phyloP scores from a whole-genome alignment of 2,888 invertebrate species.

The Eupithecia insigniata region DNA sequence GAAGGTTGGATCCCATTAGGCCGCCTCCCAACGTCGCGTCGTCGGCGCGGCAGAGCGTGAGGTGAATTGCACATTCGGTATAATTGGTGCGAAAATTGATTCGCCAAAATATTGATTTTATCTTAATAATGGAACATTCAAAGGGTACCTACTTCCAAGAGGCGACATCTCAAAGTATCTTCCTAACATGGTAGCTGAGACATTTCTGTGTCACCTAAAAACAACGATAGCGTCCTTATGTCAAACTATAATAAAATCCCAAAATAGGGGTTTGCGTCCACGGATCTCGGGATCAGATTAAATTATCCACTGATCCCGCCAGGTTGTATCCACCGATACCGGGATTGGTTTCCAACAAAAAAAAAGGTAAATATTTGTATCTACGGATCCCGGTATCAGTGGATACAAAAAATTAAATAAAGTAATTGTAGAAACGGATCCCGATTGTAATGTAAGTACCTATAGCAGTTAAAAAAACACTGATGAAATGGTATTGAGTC shows the following conservation, averaged over 20 bases:
- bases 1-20: slow-evolving; percentile 35
- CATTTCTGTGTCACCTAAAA: not conserved
- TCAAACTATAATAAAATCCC: not conserved
- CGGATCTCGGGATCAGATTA: too few species aligned
- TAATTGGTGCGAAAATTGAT: slow-evolving; percentile 51
- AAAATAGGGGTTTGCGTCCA: too few species aligned
- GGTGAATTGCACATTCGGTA: slow-evolving; percentile 52
- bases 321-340: too few species aligned
- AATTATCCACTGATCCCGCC: too few species aligned
- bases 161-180: not conserved
- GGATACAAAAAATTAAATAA: too few species aligned
- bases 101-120: slow-evolving; percentile 44
- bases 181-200: not conserved
- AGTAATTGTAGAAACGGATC: too few species aligned
- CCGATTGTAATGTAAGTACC: too few species aligned
- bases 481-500: too few species aligned
- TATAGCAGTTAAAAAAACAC: too few species aligned
- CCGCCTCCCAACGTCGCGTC: slow-evolving; percentile 26
- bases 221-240: not conserved
- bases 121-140: slow-evolving; percentile 15
- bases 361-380: too few species aligned
- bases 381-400: too few species aligned
- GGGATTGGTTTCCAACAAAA: too few species aligned
- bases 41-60: slow-evolving; percentile 36
- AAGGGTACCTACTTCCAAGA: not conserved